Conservation (phyloP, 2,113 vertebrate genomes). For the Edolisoma coerulescens region DNA sequence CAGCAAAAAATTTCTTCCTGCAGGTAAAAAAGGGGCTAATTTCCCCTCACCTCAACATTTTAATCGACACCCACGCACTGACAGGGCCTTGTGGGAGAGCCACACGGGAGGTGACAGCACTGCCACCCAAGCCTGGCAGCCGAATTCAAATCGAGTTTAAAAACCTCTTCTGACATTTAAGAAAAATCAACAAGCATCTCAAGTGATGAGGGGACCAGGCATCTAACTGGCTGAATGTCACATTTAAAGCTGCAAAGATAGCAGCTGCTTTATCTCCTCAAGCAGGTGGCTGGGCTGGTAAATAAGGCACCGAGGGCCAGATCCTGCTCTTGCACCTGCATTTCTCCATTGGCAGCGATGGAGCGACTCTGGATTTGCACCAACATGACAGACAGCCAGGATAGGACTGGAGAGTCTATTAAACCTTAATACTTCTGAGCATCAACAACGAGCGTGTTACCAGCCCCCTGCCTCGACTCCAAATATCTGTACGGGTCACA, state of each 20-base stretch:
- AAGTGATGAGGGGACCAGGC: constrained; percentile 63
- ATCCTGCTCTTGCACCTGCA: not conserved
- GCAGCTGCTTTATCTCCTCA: constrained; percentile 77
- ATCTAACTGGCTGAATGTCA: constrained; percentile 75
- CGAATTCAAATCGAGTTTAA: constrained; percentile 59
- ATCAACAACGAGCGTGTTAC: not conserved
- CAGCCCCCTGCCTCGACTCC: not conserved
- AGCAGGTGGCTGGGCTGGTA: constrained; percentile 72
- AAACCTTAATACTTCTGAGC: constrained; percentile 69
- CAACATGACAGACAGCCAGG: not conserved
- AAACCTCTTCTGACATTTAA: constrained; percentile 78
- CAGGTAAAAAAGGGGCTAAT: not conserved
- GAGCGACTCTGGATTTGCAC: not conserved
- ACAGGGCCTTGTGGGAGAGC: not conserved
- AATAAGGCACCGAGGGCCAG: constrained; percentile 53
- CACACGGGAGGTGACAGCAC: not conserved
- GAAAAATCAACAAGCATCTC: constrained; percentile 77
- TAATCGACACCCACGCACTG: not conserved
- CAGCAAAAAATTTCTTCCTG: too few relatives aligned
- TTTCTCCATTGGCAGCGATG: accelerated
- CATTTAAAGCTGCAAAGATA: constrained; percentile 73
- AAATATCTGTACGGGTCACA: not conserved
- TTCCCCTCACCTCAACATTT: not conserved
- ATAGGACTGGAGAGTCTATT: constrained; percentile 46
- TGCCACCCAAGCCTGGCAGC: not conserved